A percentile compares a stretch with the other conserved stretches of the same genome.
phyloP scores from a whole-genome alignment of 1,140 invertebrate genomes.

The Drosophila serrata region DNA sequence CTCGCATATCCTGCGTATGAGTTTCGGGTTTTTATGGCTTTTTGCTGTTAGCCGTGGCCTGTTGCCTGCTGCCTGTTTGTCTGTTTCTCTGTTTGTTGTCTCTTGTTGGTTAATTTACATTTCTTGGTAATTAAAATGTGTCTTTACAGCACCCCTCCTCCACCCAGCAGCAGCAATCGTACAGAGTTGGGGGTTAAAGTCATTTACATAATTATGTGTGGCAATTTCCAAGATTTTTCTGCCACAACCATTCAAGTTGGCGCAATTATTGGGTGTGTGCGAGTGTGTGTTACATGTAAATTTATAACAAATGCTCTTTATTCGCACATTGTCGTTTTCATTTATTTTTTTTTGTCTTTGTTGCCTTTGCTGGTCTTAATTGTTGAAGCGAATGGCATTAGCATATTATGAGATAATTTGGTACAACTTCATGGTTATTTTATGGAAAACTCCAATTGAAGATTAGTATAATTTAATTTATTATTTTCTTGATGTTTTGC shows the following conservation, averaged over 20 bases:
- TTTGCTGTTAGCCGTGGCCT: conserved; percentile 49
- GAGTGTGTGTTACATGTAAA: conserved; percentile 60
- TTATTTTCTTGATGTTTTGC: not conserved
- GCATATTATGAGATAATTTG: conserved; percentile 29
- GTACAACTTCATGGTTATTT: not conserved
- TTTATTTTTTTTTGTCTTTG: conserved; percentile 9
- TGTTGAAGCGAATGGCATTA: conserved; percentile 28
- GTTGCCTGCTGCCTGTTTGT: conserved; percentile 33
- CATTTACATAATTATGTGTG: conserved; percentile 83
- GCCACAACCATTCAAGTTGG: conserved; percentile 35
- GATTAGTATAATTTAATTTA: not conserved
- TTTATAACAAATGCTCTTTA: conserved; percentile 50
- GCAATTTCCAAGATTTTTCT: conserved; percentile 76
- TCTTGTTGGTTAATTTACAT: conserved; percentile 80
- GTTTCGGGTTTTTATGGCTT: conserved; percentile 54
- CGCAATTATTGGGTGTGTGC: conserved; percentile 34
- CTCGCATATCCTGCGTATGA: conserved; percentile 55
- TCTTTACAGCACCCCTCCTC: conserved; percentile 35
- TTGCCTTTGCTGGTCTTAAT: conserved; percentile 35
- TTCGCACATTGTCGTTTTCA: conserved; percentile 26
- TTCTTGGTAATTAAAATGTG: conserved; percentile 81
- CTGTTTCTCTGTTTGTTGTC: conserved; percentile 65
- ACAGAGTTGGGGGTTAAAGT: conserved; percentile 30
- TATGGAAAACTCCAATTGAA: conserved; percentile 2
- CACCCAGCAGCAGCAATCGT: conserved; percentile 21